Base-by-base conservation (phyloP, 1,140 invertebrate species). In the Metaphire vulgaris region DNA sequence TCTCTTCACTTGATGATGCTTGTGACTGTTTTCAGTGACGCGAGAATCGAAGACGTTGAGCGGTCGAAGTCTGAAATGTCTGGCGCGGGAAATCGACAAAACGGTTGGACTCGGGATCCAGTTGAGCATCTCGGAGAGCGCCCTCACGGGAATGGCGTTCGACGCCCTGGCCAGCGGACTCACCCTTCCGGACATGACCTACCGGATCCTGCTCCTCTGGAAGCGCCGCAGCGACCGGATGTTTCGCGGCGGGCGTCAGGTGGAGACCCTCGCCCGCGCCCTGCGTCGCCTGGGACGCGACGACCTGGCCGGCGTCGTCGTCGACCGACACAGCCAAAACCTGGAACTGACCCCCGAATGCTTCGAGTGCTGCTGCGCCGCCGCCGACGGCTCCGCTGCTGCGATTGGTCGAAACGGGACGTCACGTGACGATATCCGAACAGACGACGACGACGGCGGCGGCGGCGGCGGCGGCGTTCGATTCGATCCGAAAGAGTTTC, bases 131-230 rank as follows among this genome's bases (percentile, higher is more conserved):
- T 83, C 85, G 1, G 85, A 86, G 72, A 83, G 82, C 68, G 82
- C 83, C 21, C 85, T 86, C 32, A 86, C 85, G 0, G 85, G 85
- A 15, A 82, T 86, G 12, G 85, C 83, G 16, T 86, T 86, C 74
- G 85, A 86, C 79, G 84, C 84, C 26, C 82, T 86, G 56, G 81
- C 83, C 21, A 84, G 83, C 74, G 83, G 83, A 32, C 79, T 82
- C 0, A 81, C 77, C 66, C 83, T 86, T 80, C 76, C 80, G 0
- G 84, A 85, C 71, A 83, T 86, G 15, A 84, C 83, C 1, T 86
- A 86, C 79, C 28, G 74, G 29, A 85, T 86, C 30, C 78, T 86
- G 32, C 79, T 86, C 0, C 80, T 83, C 77, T 86, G 85, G 85
- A 86, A 86, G 72, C 79, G 85, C 15, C 79, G 80, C 41, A 76